A percentile compares a stretch with the other conserved stretches of the same genome.
Conservation (phyloP, 1,140 invertebrate genomes). For the Temnothorax longispinosus region DNA sequence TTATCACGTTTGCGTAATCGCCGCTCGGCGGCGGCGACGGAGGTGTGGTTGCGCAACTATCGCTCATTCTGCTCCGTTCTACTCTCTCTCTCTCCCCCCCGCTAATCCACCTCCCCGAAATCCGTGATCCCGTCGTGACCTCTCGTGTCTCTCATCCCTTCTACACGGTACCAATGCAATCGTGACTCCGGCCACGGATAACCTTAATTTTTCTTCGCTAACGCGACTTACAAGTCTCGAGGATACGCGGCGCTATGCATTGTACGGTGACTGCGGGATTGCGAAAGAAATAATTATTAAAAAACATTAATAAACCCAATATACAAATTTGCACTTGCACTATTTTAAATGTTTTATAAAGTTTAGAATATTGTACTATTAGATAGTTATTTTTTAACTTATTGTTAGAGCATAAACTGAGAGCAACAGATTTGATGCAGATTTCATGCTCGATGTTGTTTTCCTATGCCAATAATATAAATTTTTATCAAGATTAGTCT, state of each 20-base stretch:
- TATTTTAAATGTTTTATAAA: background rate
- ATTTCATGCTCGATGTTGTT: background rate
- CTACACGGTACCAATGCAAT: background rate
- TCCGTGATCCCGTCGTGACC: slow-evolving; percentile 35
- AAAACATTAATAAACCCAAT: background rate
- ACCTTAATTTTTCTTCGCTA: slow-evolving; percentile 61
- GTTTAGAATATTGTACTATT: background rate
- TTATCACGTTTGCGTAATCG: slow-evolving; percentile 83
- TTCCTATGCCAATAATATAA: background rate
- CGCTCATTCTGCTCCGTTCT: slow-evolving; percentile 74
- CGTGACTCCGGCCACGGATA: slow-evolving; percentile 33
- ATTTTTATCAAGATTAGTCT: slow-evolving; percentile 25
- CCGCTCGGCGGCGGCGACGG: slow-evolving; percentile 69
- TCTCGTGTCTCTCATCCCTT: background rate
- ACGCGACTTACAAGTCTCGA: background rate
- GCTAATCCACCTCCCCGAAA: background rate
- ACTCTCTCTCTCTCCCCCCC: slow-evolving; percentile 10
- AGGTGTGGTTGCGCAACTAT: slow-evolving; percentile 78
- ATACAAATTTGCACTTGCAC: background rate
- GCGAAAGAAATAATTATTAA: background rate
- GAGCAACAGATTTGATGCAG: background rate
- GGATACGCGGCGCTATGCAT: background rate
- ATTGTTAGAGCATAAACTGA: background rate
- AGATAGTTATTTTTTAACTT: background rate
- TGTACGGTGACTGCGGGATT: background rate